Conservation (phyloP, 2,888 invertebrate genomes). For the Euplagia quadripunctaria region DNA sequence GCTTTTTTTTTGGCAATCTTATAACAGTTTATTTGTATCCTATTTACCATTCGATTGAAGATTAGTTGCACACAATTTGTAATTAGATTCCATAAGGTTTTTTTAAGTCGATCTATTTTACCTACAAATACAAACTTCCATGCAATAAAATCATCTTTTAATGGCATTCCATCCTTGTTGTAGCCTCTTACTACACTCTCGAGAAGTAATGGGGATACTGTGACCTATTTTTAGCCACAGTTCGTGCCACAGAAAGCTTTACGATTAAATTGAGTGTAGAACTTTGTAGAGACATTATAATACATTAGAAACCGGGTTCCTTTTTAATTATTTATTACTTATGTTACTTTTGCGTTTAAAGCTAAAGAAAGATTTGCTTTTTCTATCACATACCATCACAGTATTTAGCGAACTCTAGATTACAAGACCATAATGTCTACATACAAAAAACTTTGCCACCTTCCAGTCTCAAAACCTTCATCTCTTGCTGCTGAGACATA, state of each 20-base stretch:
- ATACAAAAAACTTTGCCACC: too few species aligned
- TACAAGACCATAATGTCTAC: too few species aligned
- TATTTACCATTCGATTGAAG: not conserved
- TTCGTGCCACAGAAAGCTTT: conserved; percentile 7
- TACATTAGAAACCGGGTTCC: not conserved
- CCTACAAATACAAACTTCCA: not conserved
- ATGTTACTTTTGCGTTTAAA: not conserved
- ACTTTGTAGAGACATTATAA: not conserved
- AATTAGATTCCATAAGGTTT: not conserved
- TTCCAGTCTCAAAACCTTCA: not conserved
- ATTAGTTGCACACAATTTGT: not conserved
- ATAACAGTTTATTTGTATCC: too few species aligned
- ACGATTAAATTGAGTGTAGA: not conserved
- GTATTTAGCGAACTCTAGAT: not conserved
- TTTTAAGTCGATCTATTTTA: not conserved
- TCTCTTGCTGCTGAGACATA: not conserved
- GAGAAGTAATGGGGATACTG: conserved; percentile 12
- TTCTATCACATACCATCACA: not conserved
- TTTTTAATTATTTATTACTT: not conserved
- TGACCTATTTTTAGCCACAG: conserved; percentile 9
- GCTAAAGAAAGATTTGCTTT: not conserved
- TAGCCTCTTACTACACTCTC: conserved; percentile 9
- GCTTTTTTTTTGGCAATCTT: too few species aligned
- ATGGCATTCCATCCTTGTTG: not conserved
- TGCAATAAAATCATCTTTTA: not conserved